Conservation (phyloP, 2,113 vertebrate genomes). For the Diglossa brunneiventris region DNA sequence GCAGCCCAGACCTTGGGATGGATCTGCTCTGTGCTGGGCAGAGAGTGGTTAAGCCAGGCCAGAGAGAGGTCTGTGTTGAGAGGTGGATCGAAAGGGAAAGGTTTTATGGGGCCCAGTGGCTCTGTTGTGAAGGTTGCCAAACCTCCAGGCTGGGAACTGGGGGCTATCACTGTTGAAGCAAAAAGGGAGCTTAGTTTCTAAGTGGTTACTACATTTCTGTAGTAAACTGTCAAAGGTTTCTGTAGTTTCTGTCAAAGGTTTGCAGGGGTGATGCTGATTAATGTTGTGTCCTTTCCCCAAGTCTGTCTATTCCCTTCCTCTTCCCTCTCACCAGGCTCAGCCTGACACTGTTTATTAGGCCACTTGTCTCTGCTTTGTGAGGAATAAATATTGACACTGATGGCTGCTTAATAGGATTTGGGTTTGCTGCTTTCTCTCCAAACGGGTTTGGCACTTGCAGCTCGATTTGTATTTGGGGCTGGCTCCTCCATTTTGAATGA, state of each 20-base stretch:
- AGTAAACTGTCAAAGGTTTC: too few species aligned
- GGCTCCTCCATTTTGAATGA: background rate
- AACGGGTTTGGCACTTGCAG: background rate
- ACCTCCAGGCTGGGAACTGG: background rate
- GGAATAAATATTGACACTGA: conserved; percentile 55
- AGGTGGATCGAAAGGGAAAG: background rate
- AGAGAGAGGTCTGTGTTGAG: background rate
- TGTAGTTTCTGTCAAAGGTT: conserved; percentile 18
- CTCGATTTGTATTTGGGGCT: background rate
- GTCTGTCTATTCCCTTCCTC: background rate
- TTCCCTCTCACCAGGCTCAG: background rate
- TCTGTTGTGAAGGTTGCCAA: background rate
- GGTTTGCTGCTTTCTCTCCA: background rate
- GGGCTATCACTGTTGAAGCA: background rate
- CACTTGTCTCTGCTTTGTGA: conserved; percentile 8
- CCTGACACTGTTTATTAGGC: conserved; percentile 40
- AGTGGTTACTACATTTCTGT: conserved; percentile 5
- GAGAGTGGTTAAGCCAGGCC: background rate
- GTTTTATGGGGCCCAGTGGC: background rate
- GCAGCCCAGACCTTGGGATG: accelerated
- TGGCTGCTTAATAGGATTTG: conserved; percentile 59
- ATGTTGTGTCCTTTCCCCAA: conserved; percentile 10
- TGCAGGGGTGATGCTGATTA: conserved; percentile 6
- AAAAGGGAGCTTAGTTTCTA: conserved; percentile 26
- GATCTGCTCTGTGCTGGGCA: background rate